phyloP scores from a whole-genome alignment of 2,113 vertebrate genomes.

The Anarrhichthys ocellatus region DNA sequence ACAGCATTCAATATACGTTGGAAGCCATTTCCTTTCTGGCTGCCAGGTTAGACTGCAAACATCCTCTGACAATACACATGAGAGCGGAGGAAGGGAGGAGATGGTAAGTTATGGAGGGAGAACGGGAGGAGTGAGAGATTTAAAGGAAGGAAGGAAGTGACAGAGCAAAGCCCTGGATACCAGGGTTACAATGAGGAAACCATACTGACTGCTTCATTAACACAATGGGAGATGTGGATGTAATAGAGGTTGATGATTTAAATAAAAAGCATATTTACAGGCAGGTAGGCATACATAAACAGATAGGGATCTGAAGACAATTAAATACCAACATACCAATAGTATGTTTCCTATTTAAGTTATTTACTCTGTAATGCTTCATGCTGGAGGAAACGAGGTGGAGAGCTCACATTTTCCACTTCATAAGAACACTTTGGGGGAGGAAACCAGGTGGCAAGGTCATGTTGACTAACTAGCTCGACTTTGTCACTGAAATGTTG shows the following conservation, averaged over 20 bases:
- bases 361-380: background rate
- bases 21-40: conserved; percentile 13
- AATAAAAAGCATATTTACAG: background rate
- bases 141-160: background rate
- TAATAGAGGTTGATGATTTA: background rate
- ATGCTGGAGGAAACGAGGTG: background rate
- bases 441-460: too few species aligned
- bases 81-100: background rate
- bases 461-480: background rate
- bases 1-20: conserved; percentile 7
- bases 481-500: background rate
- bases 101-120: background rate
- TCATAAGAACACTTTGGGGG: background rate
- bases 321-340: background rate
- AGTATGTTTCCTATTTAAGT: background rate
- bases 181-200: background rate
- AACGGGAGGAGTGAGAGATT: background rate
- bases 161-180: background rate
- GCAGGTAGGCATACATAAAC: background rate
- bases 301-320: background rate
- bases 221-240: background rate
- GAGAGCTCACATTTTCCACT: background rate
- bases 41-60: conserved; percentile 18
- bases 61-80: conserved; percentile 17
- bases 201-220: background rate